Evolutionary conservation across 2,888 invertebrate species (phyloP).

Genomic region (Brachyopa scutellaris): DNA sequence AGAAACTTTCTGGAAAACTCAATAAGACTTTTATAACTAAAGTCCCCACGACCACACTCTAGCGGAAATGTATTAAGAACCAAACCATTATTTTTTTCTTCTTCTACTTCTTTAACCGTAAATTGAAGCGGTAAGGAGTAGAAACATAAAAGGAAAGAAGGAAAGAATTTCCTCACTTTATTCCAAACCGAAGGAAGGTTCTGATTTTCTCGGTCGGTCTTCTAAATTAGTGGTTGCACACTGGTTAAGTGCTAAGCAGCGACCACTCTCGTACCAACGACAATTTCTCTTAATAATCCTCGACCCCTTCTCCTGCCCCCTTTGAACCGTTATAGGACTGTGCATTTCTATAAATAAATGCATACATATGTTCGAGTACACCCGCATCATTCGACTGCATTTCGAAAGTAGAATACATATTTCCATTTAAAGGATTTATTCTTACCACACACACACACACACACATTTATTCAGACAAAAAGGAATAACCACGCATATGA

Average conservation of each 20-base stretch:
- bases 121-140: not conserved
- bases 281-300: conserved; percentile 26
- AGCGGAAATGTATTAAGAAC: not conserved
- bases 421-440: conserved; percentile 50
- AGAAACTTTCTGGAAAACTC: no score
- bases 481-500: no score
- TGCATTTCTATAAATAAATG: no score
- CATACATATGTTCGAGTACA: not conserved
- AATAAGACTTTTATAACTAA: not conserved
- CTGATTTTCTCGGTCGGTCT: conserved; percentile 43
- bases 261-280: not conserved
- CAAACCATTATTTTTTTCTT: not conserved
- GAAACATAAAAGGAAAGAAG: not conserved
- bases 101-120: not conserved
- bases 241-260: conserved; percentile 17
- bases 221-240: conserved; percentile 53
- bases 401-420: conserved; percentile 30
- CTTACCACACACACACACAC: conserved; percentile 4
- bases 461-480: conserved; percentile 23
- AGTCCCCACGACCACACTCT: no score
- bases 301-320: not conserved
- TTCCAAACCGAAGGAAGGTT: not conserved
- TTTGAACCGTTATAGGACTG: no score
- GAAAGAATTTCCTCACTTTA: not conserved
- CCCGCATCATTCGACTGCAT: conserved; percentile 4